phyloP scores from a whole-genome alignment of 2,888 invertebrate species.

The Mesorhabditis sp. region DNA sequence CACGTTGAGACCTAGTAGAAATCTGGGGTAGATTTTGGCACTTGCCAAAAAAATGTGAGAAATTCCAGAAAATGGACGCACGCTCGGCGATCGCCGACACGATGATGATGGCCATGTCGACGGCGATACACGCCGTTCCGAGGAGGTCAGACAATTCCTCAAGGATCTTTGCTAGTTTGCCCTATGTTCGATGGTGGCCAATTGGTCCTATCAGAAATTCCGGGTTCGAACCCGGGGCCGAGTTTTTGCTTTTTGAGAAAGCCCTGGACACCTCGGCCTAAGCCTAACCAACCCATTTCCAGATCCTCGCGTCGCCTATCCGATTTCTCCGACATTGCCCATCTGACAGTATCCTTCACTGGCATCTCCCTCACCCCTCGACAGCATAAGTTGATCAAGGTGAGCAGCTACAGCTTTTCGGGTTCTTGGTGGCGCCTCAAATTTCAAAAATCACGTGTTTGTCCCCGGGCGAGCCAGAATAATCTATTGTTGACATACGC shows the following conservation, averaged over 20 bases:
- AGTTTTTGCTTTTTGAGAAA: too few species aligned
- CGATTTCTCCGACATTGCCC: constrained; percentile 15
- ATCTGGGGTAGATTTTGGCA: not conserved
- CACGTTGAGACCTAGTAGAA: too few species aligned
- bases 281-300: not conserved
- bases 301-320: constrained; percentile 9
- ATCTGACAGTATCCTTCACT: constrained; percentile 13
- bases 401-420: not conserved
- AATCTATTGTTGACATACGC: too few species aligned
- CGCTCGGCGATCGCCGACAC: constrained; percentile 15
- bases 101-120: constrained; percentile 15
- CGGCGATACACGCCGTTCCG: constrained; percentile 13
- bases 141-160: constrained; percentile 5
- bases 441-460: too few species aligned
- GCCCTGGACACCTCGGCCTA: too few species aligned
- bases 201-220: too few species aligned
- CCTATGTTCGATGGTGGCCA: too few species aligned
- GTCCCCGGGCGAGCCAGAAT: too few species aligned
- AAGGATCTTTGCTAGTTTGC: too few species aligned
- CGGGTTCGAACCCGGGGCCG: too few species aligned
- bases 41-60: not conserved
- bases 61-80: constrained; percentile 14
- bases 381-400: constrained; percentile 14
- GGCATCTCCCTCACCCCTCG: constrained; percentile 9
- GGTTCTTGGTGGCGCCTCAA: too few species aligned